Percentiles rank a stretch among this genome's conserved stretches.
These are phyloP conservation scores for Euclidia mi DNA, from an alignment of 2,888 invertebrate genomes.

Conservation along the genomic window DNA sequence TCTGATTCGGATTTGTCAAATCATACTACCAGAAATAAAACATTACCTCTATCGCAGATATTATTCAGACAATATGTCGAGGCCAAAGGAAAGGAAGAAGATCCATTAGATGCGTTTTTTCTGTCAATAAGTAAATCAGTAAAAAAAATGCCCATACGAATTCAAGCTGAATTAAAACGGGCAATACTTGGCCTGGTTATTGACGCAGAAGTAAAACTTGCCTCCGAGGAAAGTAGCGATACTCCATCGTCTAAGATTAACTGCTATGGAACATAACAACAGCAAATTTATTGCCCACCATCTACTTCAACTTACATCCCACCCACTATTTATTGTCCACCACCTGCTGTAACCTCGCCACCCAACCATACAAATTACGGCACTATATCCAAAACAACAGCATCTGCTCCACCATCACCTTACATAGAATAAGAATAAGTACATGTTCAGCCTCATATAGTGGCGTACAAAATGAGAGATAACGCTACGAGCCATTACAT, in stretches of 20 bases:
- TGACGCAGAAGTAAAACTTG: slow-evolving; percentile 34
- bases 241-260: slow-evolving; percentile 31
- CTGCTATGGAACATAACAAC: slow-evolving; percentile 35
- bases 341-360: slow-evolving; percentile 22
- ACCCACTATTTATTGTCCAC: slow-evolving; percentile 28
- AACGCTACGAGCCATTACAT: too few relatives aligned
- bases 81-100: slow-evolving; percentile 39
- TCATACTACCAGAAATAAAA: slow-evolving; percentile 32
- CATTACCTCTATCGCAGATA: slow-evolving; percentile 34
- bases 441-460: too few relatives aligned
- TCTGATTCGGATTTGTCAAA: slow-evolving; percentile 35
- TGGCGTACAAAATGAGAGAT: too few relatives aligned
- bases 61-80: slow-evolving; percentile 39
- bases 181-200: slow-evolving; percentile 31
- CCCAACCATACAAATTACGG: slow-evolving; percentile 18
- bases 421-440: too few relatives aligned
- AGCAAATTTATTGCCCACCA: slow-evolving; percentile 34
- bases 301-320: slow-evolving; percentile 36
- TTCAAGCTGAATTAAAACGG: slow-evolving; percentile 35
- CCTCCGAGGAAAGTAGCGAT: slow-evolving; percentile 32
- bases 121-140: slow-evolving; percentile 37
- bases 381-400: slow-evolving; percentile 21
- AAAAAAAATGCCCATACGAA: slow-evolving; percentile 33
- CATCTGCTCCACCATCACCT: slow-evolving; percentile 21
- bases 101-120: slow-evolving; percentile 38